A percentile compares a stretch with the other conserved stretches of the same genome.
These are phyloP conservation scores for Tribolium madens DNA, from an alignment of 1,140 invertebrate species.

Conservation along the genomic window DNA sequence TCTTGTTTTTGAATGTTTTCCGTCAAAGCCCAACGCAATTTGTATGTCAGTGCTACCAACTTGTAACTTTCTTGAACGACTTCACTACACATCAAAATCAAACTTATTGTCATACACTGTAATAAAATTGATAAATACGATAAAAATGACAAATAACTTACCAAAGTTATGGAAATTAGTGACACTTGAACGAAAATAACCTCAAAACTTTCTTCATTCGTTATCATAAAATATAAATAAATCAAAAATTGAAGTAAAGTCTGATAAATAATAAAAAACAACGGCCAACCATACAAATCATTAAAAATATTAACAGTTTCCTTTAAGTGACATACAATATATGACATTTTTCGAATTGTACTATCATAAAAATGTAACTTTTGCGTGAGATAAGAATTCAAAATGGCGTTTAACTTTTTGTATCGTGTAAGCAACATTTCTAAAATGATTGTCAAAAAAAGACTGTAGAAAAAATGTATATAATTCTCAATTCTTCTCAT, in stretches of 20 bases:
- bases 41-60: not conserved
- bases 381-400: not conserved
- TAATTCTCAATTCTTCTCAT: not conserved
- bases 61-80: not conserved
- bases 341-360: not conserved
- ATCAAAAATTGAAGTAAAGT: not conserved
- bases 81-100: not conserved
- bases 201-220: not conserved
- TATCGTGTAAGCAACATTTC: not conserved
- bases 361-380: not conserved
- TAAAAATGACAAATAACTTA: not conserved
- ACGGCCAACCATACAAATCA: not conserved
- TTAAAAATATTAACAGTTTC: not conserved
- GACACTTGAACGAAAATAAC: not conserved
- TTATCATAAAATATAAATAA: not conserved
- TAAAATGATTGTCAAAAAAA: not conserved
- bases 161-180: not conserved
- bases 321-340: not conserved
- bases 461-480: not conserved
- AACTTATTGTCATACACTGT: not conserved
- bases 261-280: constrained; percentile 5
- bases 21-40: not conserved
- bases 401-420: not conserved
- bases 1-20: not conserved
- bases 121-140: not conserved